Percentiles rank a stretch among this genome's conserved stretches.
These are phyloP conservation scores for Protonemura montana DNA, from an alignment of 2,888 invertebrate species.

Conservation along the genomic window DNA sequence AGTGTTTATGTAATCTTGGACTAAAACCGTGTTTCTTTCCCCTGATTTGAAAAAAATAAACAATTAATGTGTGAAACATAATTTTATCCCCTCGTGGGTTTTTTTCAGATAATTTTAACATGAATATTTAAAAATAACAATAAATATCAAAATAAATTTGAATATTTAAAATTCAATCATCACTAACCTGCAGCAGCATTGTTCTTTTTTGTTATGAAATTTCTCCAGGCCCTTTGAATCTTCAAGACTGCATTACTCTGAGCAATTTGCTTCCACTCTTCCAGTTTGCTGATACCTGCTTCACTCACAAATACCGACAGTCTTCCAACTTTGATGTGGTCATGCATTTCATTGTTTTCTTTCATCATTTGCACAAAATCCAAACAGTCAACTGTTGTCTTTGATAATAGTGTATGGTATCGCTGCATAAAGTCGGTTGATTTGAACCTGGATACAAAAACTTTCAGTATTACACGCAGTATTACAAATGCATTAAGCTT, in stretches of 20 bases:
- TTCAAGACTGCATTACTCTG: not conserved
- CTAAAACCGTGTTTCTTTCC: not conserved
- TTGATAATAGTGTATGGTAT: not conserved
- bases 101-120: too few species aligned
- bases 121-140: too few species aligned
- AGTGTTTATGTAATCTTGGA: not conserved
- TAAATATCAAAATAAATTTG: too few species aligned
- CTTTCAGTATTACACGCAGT: too few species aligned
- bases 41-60: too few species aligned
- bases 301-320: constrained; percentile 35
- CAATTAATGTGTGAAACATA: too few species aligned
- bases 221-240: constrained; percentile 25
- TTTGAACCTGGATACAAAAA: constrained; percentile 1
- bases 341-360: constrained; percentile 21
- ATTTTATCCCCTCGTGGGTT: too few species aligned
- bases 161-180: not conserved
- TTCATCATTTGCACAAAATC: not conserved
- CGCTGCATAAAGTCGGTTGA: constrained; percentile 1
- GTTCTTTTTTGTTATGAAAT: not conserved
- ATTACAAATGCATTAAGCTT: too few species aligned
- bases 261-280: constrained; percentile 3
- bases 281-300: constrained; percentile 14
- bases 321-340: constrained; percentile 13
- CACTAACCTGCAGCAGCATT: not conserved
- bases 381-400: not conserved